These are phyloP conservation scores for Mormyrus proboscirostris DNA, from an alignment of 2,797 vertebrate species.

Conservation along the genomic window DNA sequence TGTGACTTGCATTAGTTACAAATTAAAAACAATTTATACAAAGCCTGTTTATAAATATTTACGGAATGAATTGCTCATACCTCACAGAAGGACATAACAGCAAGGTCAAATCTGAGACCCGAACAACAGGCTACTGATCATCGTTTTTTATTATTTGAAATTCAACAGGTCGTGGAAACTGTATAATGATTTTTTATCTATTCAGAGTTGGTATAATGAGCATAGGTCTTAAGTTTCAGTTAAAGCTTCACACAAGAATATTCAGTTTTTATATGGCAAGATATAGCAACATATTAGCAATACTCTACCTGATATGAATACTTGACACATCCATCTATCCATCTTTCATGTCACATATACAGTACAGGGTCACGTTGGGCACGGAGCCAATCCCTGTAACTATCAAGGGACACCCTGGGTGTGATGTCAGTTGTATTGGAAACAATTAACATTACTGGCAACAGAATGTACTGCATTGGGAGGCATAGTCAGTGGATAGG, in stretches of 20 bases:
- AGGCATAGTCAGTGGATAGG: background rate
- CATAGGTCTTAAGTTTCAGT: background rate
- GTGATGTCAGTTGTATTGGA: background rate
- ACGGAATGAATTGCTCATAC: background rate
- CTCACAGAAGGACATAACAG: background rate
- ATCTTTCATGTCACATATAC: background rate
- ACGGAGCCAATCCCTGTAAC: background rate
- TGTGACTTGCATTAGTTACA: background rate
- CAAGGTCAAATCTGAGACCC: background rate
- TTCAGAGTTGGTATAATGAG: background rate
- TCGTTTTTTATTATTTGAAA: background rate
- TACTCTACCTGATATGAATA: background rate
- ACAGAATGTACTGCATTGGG: background rate
- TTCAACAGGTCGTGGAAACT: background rate
- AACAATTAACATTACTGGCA: background rate
- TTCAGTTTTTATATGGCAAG: background rate
- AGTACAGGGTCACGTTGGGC: background rate
- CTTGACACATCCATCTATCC: background rate
- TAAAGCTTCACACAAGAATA: background rate
- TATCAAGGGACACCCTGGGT: background rate
- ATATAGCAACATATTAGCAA: background rate
- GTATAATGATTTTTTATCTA: background rate
- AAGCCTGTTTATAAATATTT: conserved; percentile 3
- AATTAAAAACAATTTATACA: background rate
- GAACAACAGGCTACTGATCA: background rate